Conservation (phyloP, 2,113 vertebrate genomes). For the Glaucomys volans region DNA sequence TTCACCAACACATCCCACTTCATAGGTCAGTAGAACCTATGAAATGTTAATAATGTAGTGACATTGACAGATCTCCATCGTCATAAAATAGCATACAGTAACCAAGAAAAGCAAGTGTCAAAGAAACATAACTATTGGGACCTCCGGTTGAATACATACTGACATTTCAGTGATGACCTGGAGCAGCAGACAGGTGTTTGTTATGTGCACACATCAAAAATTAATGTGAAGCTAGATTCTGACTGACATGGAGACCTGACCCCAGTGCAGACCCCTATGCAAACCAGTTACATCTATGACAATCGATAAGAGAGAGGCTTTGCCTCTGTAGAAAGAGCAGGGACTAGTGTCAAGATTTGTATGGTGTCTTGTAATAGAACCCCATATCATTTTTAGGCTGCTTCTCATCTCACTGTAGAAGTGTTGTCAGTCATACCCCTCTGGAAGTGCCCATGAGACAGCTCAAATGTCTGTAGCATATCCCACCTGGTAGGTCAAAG, state of each 20-base stretch:
- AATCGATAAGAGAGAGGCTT: accelerated
- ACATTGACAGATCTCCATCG: not conserved
- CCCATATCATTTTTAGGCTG: not conserved
- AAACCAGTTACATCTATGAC: not conserved
- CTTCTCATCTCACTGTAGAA: not conserved
- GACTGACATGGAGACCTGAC: not conserved
- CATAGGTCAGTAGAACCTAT: not conserved
- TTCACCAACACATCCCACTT: not conserved
- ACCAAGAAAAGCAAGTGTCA: slow-evolving; percentile 25
- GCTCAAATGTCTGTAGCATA: not conserved
- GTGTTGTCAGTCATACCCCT: not conserved
- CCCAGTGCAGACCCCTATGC: not conserved
- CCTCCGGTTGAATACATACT: not conserved
- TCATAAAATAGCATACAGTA: not conserved
- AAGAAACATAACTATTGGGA: not conserved
- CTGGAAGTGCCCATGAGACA: not conserved
- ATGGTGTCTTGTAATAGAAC: not conserved
- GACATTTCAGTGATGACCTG: not conserved
- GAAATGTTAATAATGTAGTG: slow-evolving; percentile 36
- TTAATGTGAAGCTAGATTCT: not conserved
- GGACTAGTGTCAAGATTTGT: not conserved
- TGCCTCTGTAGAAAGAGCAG: not conserved
- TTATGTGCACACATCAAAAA: not conserved
- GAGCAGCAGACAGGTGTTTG: not conserved
- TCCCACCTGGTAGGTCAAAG: not conserved